Conservation (phyloP, 1,140 invertebrate species). For the Oscheius sp. region DNA sequence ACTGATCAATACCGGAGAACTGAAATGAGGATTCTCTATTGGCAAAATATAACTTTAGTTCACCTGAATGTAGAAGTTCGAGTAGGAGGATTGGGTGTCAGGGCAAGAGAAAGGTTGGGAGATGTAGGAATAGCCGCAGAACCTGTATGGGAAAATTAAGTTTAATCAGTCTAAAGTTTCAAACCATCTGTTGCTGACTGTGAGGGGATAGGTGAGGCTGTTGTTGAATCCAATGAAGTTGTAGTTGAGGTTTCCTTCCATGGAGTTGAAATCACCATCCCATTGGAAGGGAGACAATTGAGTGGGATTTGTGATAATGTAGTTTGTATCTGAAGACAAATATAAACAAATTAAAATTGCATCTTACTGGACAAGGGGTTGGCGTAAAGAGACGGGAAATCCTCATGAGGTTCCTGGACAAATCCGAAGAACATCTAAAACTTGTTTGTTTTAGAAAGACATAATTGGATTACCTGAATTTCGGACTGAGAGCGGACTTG, state of each 20-base stretch:
- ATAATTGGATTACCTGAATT: constrained; percentile 42
- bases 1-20: constrained; percentile 46
- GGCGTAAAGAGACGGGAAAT: constrained; percentile 26
- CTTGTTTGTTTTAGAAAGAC: no score
- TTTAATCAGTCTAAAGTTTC: constrained; percentile 5
- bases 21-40: no score
- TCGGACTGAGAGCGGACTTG: constrained; percentile 37
- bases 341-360: neutral
- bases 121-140: constrained; percentile 37
- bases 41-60: no score
- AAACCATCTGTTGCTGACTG: constrained; percentile 17
- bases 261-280: constrained; percentile 11
- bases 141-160: constrained; percentile 7
- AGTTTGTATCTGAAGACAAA: constrained; percentile 29
- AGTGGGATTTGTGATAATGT: constrained; percentile 35
- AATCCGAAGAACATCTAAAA: no score
- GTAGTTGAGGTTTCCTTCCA: constrained; percentile 44
- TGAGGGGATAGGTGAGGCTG: constrained; percentile 11
- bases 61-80: constrained; percentile 20
- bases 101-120: constrained; percentile 45
- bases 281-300: constrained; percentile 23
- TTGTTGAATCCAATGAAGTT: constrained; percentile 27
- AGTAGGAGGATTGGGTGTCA: neutral
- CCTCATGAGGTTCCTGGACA: constrained; percentile 36
- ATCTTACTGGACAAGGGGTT: constrained; percentile 35